Base-by-base conservation (phyloP, 2,888 invertebrate genomes). In the Napeogenes inachia region DNA sequence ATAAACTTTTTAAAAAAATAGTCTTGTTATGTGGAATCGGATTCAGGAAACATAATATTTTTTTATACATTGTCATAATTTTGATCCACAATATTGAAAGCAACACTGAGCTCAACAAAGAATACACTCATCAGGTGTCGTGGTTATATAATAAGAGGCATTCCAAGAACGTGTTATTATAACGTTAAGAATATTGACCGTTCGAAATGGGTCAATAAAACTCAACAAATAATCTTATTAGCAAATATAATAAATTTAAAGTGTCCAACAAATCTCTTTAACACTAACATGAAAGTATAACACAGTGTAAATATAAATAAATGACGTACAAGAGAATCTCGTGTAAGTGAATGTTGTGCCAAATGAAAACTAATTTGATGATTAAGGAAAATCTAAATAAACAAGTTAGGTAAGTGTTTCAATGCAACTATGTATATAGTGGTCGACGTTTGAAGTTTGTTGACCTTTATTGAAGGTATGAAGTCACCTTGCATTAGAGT, bases 401-500 rank as follows among this genome's bases (percentile, higher is more conserved):
- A 64, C 54, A 60, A 32, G 32, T 35, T 30, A 32, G 10, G 30
- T 10, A 42, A 50, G 45, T 61, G 45, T 58, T 58, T 54, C 32
- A 32, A 56, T 59, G 61, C 61, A 59, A 66, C 60, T 59, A 38
- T 63, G 57, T 62, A 13, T 58, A 53, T 45, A 54, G 30, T 59
- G 8, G 35, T 42, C 38, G 35, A 54, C 13, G 46, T 45, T 57
- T 47, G 42, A 54, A 59, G 64, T 62, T 61, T 64, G 46, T 57
- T 62, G 53, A 60, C 54, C 59, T 56, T 53, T 58, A 64, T 57
- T 47, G 30, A 60, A 59, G 60, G 66, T 62, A 60, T 53, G 58
- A 33, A 35, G 64, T 62, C 63, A 64, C 64, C 64, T 64, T 59
- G 54, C 66, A 54, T 61, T 54, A 33, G 45, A 38, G 60, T 47